These are phyloP conservation scores for Smittia aterrima DNA, from an alignment of 2,888 invertebrate genomes.

Conservation along the genomic window DNA sequence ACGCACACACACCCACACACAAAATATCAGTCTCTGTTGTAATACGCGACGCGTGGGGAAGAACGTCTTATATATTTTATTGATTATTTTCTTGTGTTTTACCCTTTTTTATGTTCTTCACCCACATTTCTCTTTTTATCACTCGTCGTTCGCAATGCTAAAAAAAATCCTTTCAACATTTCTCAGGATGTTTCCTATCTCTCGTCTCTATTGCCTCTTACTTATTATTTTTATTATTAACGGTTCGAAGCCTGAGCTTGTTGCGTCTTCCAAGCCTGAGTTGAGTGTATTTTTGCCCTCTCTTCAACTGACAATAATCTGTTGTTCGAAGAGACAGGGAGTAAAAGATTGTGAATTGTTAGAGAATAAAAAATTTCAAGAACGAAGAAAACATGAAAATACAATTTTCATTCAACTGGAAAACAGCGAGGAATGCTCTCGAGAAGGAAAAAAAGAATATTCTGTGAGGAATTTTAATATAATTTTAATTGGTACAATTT, in stretches of 20 bases:
- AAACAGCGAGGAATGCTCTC: slow-evolving; percentile 11
- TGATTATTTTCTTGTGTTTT: slow-evolving; percentile 32
- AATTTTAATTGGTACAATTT: slow-evolving; percentile 42
- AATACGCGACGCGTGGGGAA: too few species aligned
- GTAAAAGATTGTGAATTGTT: slow-evolving; percentile 10
- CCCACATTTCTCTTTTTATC: background rate
- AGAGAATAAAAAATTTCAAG: background rate
- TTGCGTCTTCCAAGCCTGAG: background rate
- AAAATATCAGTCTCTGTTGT: too few species aligned
- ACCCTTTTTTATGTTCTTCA: slow-evolving; percentile 18
- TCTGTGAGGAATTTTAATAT: slow-evolving; percentile 42
- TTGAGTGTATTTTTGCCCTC: background rate
- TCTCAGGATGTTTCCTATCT: background rate
- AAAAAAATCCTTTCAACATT: slow-evolving; percentile 10
- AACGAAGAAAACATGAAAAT: background rate
- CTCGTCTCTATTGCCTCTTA: background rate
- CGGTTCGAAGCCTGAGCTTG: too few species aligned
- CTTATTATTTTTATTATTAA: background rate
- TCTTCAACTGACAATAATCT: slow-evolving; percentile 11
- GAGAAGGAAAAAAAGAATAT: slow-evolving; percentile 2
- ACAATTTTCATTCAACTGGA: slow-evolving; percentile 35
- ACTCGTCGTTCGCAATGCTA: background rate
- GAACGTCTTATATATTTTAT: slow-evolving; percentile 24
- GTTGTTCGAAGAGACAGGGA: background rate
- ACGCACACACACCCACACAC: too few species aligned